phyloP scores from a whole-genome alignment of 2,797 vertebrate species.

The Danio kyathit region DNA sequence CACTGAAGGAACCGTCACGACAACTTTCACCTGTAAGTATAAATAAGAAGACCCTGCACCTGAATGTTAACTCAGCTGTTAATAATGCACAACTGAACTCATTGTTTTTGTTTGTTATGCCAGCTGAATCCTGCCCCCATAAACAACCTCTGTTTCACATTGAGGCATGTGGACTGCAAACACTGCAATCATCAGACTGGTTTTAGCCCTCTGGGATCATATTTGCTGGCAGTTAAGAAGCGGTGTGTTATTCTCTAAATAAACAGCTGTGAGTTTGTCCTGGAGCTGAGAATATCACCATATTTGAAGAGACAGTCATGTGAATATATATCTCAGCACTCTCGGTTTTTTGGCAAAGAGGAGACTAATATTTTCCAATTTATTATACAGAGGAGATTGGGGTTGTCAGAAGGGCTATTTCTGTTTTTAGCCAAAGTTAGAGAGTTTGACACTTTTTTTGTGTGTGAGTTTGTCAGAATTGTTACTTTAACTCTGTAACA shows the following conservation, averaged over 20 bases:
- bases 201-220: conserved; percentile 16
- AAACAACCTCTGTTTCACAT: conserved; percentile 32
- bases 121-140: background rate
- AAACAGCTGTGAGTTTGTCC: conserved; percentile 22
- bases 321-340: background rate
- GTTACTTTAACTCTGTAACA: too few relatives aligned
- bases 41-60: background rate
- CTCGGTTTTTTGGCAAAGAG: background rate
- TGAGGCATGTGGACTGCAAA: conserved; percentile 29
- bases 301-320: conserved; percentile 4
- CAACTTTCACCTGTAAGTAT: background rate
- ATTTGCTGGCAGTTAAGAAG: conserved; percentile 24
- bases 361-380: background rate
- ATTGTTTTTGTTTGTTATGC: background rate
- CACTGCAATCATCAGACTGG: conserved; percentile 22
- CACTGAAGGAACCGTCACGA: background rate
- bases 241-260: conserved; percentile 6
- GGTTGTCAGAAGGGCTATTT: background rate
- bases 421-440: background rate
- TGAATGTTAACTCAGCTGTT: background rate
- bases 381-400: background rate
- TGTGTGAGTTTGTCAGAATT: background rate
- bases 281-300: conserved; percentile 4
- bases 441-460: background rate
- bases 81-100: background rate